Conservation (phyloP, 2,113 vertebrate species). For the Fregata magnificens region DNA sequence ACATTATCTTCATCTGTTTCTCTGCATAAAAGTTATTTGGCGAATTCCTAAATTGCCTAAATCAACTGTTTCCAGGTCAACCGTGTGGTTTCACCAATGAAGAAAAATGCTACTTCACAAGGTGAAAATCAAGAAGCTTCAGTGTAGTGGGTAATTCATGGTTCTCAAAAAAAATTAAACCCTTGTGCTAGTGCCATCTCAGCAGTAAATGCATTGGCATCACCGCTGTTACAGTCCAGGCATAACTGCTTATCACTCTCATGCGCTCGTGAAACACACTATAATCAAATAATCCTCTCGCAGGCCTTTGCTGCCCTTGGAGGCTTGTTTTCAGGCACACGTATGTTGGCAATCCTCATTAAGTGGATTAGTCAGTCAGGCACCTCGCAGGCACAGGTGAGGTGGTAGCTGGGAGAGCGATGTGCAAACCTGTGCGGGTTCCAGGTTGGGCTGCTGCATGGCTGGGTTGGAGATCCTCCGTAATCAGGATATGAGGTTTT, state of each 20-base stretch:
- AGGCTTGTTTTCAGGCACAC: neutral
- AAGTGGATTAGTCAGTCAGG: neutral
- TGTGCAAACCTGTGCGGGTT: neutral
- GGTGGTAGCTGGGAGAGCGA: neutral
- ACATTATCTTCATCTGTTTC: neutral
- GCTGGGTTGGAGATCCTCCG: neutral
- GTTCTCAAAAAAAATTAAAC: neutral
- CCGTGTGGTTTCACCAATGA: neutral
- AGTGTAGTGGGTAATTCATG: neutral
- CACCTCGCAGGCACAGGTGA: neutral
- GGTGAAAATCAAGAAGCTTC: neutral
- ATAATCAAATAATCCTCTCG: neutral
- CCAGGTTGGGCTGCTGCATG: neutral
- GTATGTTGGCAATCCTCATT: neutral
- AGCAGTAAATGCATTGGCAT: too few relatives aligned
- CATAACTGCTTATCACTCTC: neutral
- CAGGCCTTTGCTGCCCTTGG: neutral
- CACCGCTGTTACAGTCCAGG: too few relatives aligned
- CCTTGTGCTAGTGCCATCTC: neutral
- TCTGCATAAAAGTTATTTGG: neutral
- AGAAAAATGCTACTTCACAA: neutral
- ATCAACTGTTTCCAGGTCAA: neutral
- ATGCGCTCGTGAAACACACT: neutral
- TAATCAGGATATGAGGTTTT: rapidly evolving
- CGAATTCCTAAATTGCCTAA: neutral